Evolutionary conservation across 2,888 invertebrate genomes (phyloP), one percentile per base, ranked within the genome.

Genomic region (Papilio elwesi): DNA sequence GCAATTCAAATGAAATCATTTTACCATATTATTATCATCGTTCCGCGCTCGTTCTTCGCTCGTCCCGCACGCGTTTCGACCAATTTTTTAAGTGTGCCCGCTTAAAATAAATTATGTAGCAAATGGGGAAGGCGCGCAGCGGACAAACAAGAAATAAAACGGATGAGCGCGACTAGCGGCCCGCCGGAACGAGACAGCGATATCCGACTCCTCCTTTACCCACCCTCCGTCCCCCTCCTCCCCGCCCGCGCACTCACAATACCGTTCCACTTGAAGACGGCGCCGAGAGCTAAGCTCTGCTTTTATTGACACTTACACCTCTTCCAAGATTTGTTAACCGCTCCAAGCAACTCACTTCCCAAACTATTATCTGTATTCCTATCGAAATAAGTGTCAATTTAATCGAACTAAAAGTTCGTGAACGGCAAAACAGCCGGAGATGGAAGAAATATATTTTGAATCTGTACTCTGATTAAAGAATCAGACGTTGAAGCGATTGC

Each of bases 221-320:
- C 79, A 76, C 74, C 76, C 76, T 76, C 74, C 71, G 79, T 75
- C 76, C 75, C 75, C 73, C 70, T 73, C 70, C 16, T 0, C 57
- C 53, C 38, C 67, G 43, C 51, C 75, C 76, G n/a, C 77, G 68
- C 85, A 6, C 43, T 43, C 89, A 38, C 57, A 36, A 7, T 26
- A 57, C 57, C 38, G 89, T 89, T 89, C 90, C 88, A 87, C 87
- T 91, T 88, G 86, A 92, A 92, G 93, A 92, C 92, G 93, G 90
- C 88, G 88, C 85, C 89, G 91, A 90, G 87, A 90, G 88, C 88
- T 91, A 91, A 92, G 90, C 90, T 90, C 85, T 89, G 91, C 85
- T 92, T 93, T 92, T 93, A 91, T 92, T 92, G 93, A 92, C 93
- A 92, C 92, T 92, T 92, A 93, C 89, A 92, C 91, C 92, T 87